phyloP scores from a whole-genome alignment of 2,888 invertebrate species.

The Acrobeloides nanus region DNA sequence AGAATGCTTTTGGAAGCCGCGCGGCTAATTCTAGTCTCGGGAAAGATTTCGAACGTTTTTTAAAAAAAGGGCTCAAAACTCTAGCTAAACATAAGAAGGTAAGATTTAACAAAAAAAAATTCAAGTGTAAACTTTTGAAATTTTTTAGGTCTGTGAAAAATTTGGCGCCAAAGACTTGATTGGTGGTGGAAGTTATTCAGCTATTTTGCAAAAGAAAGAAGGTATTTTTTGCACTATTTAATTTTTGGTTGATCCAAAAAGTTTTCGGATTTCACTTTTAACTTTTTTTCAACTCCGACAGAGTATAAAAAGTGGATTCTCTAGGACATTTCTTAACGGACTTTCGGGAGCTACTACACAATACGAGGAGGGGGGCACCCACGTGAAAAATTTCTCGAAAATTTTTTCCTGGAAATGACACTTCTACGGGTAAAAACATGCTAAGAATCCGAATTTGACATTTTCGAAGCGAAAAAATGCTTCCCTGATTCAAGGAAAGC shows the following conservation, averaged over 20 bases:
- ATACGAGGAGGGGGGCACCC: no score
- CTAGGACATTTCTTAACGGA: no score
- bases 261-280: no score
- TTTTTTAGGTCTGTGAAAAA: slow-evolving; percentile 32
- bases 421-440: no score
- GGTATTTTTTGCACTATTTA: slow-evolving; percentile 21
- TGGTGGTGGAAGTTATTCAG: slow-evolving; percentile 41
- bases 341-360: no score
- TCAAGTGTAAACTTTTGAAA: background rate
- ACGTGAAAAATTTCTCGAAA: no score
- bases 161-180: slow-evolving; percentile 44
- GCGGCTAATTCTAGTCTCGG: slow-evolving; percentile 27
- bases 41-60: slow-evolving; percentile 50
- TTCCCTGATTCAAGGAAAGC: no score
- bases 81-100: slow-evolving; percentile 30
- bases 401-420: no score
- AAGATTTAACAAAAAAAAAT: background rate
- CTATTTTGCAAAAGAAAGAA: slow-evolving; percentile 38
- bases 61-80: slow-evolving; percentile 41
- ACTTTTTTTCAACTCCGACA: no score
- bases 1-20: slow-evolving; percentile 22
- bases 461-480: no score
- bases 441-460: no score
- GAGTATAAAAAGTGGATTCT: no score
- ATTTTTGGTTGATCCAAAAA: slow-evolving; percentile 1